Conservation (phyloP, 2,113 vertebrate genomes). For the cattle (Bos taurus) region DNA sequence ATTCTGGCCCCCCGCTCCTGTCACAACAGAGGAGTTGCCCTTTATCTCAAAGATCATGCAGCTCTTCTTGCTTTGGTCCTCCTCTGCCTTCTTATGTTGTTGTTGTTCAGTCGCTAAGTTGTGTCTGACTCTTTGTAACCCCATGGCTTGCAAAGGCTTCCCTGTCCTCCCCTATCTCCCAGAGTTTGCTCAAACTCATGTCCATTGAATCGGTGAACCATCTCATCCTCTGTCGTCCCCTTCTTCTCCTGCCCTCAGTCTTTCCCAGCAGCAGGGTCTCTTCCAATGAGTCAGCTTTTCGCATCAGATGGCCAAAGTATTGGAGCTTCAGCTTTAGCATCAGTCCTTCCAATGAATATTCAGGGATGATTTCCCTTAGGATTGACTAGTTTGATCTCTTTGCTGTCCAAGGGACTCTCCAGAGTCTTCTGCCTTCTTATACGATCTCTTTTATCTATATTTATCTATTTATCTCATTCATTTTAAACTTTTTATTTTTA, state of each 20-base stretch:
- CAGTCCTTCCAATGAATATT: not conserved
- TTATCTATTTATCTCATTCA: not conserved
- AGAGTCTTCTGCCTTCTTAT: not conserved
- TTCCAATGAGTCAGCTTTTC: not conserved
- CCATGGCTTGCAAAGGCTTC: not conserved
- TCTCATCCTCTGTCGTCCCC: not conserved
- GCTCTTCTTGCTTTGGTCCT: not conserved
- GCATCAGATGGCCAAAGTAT: not conserved
- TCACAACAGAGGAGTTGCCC: not conserved
- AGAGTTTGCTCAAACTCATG: not conserved
- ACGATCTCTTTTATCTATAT: not conserved
- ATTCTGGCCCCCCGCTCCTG: not conserved
- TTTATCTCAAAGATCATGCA: not conserved
- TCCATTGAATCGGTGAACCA: not conserved
- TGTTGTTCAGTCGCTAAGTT: not conserved
- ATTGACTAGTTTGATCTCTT: not conserved
- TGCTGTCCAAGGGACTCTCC: not conserved
- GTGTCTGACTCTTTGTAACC: not conserved
- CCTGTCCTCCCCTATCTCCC: not conserved
- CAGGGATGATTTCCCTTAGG: not conserved
- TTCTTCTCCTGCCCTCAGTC: not conserved
- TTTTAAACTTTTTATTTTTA: not conserved
- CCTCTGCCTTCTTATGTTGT: not conserved
- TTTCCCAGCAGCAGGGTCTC: not conserved
- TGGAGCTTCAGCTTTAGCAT: not conserved